These are phyloP conservation scores for Anastrepha obliqua DNA, from an alignment of 1,140 invertebrate species.

Conservation along the genomic window DNA sequence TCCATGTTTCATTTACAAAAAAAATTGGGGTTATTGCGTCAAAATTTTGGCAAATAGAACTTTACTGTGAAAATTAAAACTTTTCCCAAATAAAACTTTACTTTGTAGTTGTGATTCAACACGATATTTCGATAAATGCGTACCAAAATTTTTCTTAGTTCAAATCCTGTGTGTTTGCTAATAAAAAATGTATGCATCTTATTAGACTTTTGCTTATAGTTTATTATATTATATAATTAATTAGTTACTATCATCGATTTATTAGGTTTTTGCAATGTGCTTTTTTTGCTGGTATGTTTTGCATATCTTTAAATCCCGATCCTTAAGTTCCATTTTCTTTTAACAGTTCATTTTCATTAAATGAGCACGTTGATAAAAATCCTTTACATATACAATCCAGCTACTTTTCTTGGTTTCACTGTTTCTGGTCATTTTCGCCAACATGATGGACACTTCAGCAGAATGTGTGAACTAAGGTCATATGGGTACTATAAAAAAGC, in stretches of 20 bases:
- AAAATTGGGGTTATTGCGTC: too few relatives aligned
- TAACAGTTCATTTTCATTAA: conserved; percentile 1
- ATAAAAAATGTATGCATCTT: background rate
- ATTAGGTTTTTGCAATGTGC: conserved; percentile 10
- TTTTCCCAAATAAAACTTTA: too few relatives aligned
- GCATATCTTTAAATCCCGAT: conserved; percentile 21
- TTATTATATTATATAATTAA: conserved; percentile 50
- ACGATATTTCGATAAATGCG: too few relatives aligned
- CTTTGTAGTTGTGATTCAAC: too few relatives aligned
- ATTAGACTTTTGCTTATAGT: conserved; percentile 51
- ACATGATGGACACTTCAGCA: background rate
- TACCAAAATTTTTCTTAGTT: background rate
- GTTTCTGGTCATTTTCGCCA: background rate
- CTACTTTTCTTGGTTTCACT: conserved; percentile 9
- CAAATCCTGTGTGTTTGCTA: background rate
- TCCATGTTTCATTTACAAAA: too few relatives aligned
- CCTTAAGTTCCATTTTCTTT: background rate
- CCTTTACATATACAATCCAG: conserved; percentile 23
- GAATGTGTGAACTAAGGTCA: conserved; percentile 20
- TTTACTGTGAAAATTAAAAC: too few relatives aligned
- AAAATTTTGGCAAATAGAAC: too few relatives aligned
- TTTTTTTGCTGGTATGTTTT: background rate
- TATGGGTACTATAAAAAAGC: conserved; percentile 28
- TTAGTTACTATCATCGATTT: conserved; percentile 43
- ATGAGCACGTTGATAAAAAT: conserved; percentile 31